Percentiles rank a stretch among this genome's conserved stretches.
phyloP scores from a whole-genome alignment of 2,888 invertebrate species.

The Andrena bucephala region DNA sequence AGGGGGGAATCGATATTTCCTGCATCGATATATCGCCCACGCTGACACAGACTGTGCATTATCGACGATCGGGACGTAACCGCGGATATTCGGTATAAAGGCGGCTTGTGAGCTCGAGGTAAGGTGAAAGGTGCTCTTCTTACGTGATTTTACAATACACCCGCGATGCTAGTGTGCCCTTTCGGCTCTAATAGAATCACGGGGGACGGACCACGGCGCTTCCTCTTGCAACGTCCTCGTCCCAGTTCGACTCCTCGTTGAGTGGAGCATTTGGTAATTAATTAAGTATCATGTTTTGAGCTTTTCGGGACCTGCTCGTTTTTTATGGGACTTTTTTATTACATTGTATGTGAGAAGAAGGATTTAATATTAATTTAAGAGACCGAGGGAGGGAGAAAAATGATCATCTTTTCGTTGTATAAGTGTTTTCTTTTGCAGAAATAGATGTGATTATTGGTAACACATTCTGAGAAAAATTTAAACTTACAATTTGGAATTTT shows the following conservation, averaged over 20 bases:
- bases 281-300: neutral
- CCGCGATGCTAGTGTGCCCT: slow-evolving; percentile 73
- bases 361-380: neutral
- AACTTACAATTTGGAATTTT: neutral
- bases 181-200: slow-evolving; percentile 67
- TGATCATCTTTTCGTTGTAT: neutral
- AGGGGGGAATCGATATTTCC: slow-evolving; percentile 29
- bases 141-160: slow-evolving; percentile 81
- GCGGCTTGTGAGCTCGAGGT: slow-evolving; percentile 48
- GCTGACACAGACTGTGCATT: slow-evolving; percentile 24
- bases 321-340: too few relatives aligned
- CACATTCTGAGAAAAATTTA: too few relatives aligned
- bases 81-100: slow-evolving; percentile 53
- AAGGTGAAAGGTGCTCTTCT: slow-evolving; percentile 83
- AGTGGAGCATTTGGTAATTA: neutral
- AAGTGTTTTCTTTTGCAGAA: too few relatives aligned
- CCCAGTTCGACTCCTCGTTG: neutral
- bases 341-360: too few relatives aligned
- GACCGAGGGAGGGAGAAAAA: neutral
- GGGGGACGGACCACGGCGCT: neutral
- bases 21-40: slow-evolving; percentile 48
- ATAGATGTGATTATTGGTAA: too few relatives aligned
- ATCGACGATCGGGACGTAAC: slow-evolving; percentile 42
- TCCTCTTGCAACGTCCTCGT: slow-evolving; percentile 6
- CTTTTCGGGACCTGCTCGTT: too few relatives aligned